A percentile compares a stretch with the other conserved stretches of the same genome.
phyloP scores from a whole-genome alignment of 2,888 invertebrate species.

The Papilio gigon region DNA sequence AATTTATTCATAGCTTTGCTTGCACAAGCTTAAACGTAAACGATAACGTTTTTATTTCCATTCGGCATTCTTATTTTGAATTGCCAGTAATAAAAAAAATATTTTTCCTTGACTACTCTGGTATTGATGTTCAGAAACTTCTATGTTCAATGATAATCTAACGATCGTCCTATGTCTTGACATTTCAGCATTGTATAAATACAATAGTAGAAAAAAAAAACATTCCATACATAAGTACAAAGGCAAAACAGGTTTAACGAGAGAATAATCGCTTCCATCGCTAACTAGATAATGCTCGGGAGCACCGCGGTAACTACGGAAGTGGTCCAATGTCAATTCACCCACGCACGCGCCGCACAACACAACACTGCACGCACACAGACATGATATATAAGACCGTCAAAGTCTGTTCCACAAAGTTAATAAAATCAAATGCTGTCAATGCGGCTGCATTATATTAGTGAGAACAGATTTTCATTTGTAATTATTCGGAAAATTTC shows the following conservation, averaged over 20 bases:
- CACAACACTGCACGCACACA: neutral
- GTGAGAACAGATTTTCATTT: too few species aligned
- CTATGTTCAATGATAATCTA: neutral
- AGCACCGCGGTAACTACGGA: constrained; percentile 36
- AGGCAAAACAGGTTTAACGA: constrained; percentile 31
- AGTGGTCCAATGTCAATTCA: constrained; percentile 39
- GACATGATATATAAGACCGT: neutral
- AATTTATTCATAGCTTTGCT: too few species aligned
- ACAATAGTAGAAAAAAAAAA: constrained; percentile 12
- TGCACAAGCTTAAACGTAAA: too few species aligned
- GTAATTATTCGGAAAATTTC: too few species aligned
- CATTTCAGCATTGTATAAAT: neutral
- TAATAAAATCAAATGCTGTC: too few species aligned
- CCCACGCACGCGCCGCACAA: constrained; percentile 27
- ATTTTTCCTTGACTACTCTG: too few species aligned
- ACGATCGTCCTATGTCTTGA: neutral
- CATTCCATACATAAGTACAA: constrained; percentile 16
- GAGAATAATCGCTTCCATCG: constrained; percentile 34
- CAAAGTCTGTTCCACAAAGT: neutral
- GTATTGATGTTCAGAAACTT: too few species aligned
- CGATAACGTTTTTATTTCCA: too few species aligned
- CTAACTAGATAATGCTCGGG: constrained; percentile 39
- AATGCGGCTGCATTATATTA: too few species aligned
- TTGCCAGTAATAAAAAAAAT: too few species aligned
- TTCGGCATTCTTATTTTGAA: too few species aligned